phyloP scores from a whole-genome alignment of 2,113 vertebrate species.

The Cinclus cinclus region DNA sequence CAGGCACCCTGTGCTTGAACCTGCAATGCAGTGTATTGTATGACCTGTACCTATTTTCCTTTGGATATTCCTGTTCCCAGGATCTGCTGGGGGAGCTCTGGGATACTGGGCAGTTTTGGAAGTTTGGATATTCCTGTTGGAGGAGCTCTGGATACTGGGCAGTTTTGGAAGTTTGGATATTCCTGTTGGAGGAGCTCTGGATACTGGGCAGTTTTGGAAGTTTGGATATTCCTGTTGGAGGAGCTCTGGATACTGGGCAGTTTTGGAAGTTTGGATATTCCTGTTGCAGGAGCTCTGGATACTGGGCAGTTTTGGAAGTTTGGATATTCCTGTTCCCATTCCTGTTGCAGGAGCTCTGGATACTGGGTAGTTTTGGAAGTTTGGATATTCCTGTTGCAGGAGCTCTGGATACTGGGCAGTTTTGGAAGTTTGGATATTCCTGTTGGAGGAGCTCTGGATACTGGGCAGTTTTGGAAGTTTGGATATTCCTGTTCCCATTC shows the following conservation, averaged over 20 bases:
- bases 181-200: too few relatives aligned
- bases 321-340: too few relatives aligned
- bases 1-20: neutral
- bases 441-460: too few relatives aligned
- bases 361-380: neutral
- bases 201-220: too few relatives aligned
- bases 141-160: too few relatives aligned
- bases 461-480: neutral
- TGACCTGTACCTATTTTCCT: neutral
- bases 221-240: too few relatives aligned
- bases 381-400: rapidly evolving
- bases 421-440: neutral
- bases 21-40: neutral
- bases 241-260: too few relatives aligned
- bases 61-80: rapidly evolving
- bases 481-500: rapidly evolving
- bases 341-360: too few relatives aligned
- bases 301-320: neutral
- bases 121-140: too few relatives aligned
- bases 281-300: too few relatives aligned
- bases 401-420: neutral
- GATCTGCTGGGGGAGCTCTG: neutral
- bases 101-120: too few relatives aligned
- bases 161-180: rapidly evolving
- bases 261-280: too few relatives aligned